Conservation (phyloP, 2,888 invertebrate genomes). For the Yponomeuta evonymella region DNA sequence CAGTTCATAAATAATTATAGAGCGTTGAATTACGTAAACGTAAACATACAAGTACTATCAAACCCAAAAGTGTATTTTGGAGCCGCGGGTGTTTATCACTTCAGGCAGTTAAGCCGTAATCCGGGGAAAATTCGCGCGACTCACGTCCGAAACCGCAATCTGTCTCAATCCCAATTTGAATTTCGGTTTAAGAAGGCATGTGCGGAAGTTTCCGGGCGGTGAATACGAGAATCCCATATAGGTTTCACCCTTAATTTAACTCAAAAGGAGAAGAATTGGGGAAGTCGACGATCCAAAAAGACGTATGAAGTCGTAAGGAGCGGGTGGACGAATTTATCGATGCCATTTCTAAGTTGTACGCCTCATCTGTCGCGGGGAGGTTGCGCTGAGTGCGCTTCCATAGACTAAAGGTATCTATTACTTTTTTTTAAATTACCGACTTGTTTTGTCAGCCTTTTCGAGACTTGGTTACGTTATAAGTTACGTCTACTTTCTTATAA, state of each 20-base stretch:
- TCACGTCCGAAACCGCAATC: conserved; percentile 8
- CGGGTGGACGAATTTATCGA: conserved; percentile 29
- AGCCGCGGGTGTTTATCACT: not conserved
- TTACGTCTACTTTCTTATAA: too few relatives aligned
- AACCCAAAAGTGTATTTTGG: too few relatives aligned
- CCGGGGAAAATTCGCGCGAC: not conserved
- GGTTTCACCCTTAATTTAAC: conserved; percentile 70
- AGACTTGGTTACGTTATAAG: too few relatives aligned
- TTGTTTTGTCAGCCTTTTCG: too few relatives aligned
- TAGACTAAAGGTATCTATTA: not conserved
- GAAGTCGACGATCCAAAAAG: conserved; percentile 53
- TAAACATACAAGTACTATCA: too few relatives aligned
- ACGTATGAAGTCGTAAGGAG: conserved; percentile 55
- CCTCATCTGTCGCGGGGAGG: conserved; percentile 14
- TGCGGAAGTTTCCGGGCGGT: conserved; percentile 41
- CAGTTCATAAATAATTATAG: too few relatives aligned
- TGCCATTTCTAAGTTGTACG: conserved; percentile 17
- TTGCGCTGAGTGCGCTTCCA: conserved; percentile 1
- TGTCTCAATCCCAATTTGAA: conserved; percentile 26
- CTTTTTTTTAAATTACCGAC: too few relatives aligned
- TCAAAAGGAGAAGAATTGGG: conserved; percentile 60
- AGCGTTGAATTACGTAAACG: too few relatives aligned
- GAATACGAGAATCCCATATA: conserved; percentile 48
- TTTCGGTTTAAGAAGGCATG: conserved; percentile 28
- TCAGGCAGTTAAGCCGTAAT: not conserved